phyloP scores from a whole-genome alignment of 2,113 vertebrate genomes.

The Pluvialis apricaria region DNA sequence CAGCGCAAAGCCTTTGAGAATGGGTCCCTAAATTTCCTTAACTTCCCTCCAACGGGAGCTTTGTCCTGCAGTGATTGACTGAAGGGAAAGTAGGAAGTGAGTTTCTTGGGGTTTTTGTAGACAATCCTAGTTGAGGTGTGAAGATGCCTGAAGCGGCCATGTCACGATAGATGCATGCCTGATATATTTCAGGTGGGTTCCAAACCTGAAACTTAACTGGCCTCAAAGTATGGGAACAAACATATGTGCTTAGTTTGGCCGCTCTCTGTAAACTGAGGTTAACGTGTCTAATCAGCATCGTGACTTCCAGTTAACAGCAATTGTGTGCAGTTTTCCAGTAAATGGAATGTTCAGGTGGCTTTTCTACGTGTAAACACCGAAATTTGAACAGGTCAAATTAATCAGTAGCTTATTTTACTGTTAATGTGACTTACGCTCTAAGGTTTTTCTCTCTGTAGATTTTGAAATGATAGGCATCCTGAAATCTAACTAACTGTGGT shows the following conservation, averaged over 20 bases:
- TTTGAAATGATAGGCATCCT: not conserved
- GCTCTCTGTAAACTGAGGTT: not conserved
- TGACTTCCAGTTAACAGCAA: not conserved
- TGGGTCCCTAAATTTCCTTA: not conserved
- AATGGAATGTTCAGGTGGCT: not conserved
- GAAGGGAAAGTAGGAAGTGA: not conserved
- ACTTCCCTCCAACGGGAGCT: not conserved
- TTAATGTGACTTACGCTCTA: not conserved
- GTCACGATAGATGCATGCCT: not conserved
- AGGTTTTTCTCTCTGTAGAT: not conserved
- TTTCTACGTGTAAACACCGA: not conserved
- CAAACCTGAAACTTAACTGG: not conserved
- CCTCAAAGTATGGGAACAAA: not conserved
- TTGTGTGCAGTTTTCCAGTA: not conserved
- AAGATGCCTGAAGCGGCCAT: not conserved
- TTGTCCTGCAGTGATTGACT: not conserved
- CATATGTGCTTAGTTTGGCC: not conserved
- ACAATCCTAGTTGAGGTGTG: not conserved
- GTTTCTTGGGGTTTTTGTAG: not conserved
- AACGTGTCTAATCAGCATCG: rapidly evolving
- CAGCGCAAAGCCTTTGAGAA: not conserved
- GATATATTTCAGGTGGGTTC: not conserved
- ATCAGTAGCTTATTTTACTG: not conserved
- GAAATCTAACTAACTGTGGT: not conserved
- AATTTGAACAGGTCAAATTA: not conserved